Conservation (phyloP, 2,113 vertebrate genomes). For the Hoplias malabaricus region DNA sequence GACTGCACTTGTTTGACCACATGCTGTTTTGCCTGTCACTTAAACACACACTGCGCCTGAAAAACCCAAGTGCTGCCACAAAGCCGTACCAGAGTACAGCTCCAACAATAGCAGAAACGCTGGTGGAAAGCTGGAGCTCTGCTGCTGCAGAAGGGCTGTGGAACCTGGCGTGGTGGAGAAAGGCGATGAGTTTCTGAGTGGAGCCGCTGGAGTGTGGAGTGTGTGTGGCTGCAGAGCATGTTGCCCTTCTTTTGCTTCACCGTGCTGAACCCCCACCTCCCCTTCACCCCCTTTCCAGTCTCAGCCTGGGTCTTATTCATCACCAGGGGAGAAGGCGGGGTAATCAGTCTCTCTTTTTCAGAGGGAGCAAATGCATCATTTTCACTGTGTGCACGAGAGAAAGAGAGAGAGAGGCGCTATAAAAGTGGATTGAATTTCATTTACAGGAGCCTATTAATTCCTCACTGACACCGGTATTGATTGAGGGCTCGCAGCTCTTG, state of each 20-base stretch:
- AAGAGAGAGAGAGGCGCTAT: slow-evolving; percentile 38
- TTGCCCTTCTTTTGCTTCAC: slow-evolving; percentile 4
- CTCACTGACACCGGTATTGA: slow-evolving; percentile 64
- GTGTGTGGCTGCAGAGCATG: neutral
- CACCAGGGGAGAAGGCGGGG: neutral
- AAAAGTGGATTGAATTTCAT: slow-evolving; percentile 62
- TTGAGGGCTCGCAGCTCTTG: slow-evolving; percentile 57
- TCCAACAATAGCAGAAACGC: neutral
- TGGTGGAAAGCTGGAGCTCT: neutral
- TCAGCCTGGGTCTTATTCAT: slow-evolving; percentile 12
- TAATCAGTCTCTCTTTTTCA: slow-evolving; percentile 34
- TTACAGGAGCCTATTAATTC: slow-evolving; percentile 64
- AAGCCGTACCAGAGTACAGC: neutral
- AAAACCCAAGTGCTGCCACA: too few relatives aligned
- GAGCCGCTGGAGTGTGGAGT: neutral
- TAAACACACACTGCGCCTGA: neutral
- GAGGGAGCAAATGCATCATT: slow-evolving; percentile 21
- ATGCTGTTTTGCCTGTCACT: neutral
- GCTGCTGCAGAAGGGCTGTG: neutral
- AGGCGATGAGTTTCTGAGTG: neutral
- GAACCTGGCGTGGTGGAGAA: neutral
- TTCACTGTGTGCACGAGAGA: slow-evolving; percentile 8
- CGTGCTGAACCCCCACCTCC: neutral
- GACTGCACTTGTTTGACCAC: neutral
- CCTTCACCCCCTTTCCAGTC: slow-evolving; percentile 1